These are phyloP conservation scores for Sinonovacula constricta DNA, from an alignment of 1,140 invertebrate species.

Conservation along the genomic window DNA sequence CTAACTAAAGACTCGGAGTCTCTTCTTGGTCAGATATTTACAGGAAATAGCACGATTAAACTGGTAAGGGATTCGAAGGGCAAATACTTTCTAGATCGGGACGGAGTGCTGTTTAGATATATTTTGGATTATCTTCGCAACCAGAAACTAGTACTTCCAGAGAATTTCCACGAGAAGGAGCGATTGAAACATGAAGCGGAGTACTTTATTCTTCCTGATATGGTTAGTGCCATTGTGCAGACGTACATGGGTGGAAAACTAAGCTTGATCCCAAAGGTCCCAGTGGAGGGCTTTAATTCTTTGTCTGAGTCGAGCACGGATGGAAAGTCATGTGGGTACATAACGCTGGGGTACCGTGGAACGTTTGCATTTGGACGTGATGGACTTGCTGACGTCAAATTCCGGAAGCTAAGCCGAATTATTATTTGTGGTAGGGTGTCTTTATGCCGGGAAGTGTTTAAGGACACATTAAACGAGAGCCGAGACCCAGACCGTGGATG, in stretches of 20 bases:
- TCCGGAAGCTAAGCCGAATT: constrained; percentile 94
- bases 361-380: constrained; percentile 99
- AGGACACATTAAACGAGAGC: constrained; percentile 98
- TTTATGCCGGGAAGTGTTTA: constrained; percentile 80
- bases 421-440: constrained; percentile 95
- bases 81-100: constrained; percentile 96
- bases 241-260: constrained; percentile 21
- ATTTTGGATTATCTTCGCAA: constrained; percentile 97
- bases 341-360: constrained; percentile 98
- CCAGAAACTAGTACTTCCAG: constrained; percentile 92
- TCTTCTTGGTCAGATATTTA: constrained; percentile 74
- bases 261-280: constrained; percentile 36
- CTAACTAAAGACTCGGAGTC: constrained; percentile 71
- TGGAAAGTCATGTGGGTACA: constrained; percentile 83
- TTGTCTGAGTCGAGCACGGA: constrained; percentile 36
- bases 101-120: constrained; percentile 99
- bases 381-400: constrained; percentile 97
- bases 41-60: constrained; percentile 54
- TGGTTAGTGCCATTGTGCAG: constrained; percentile 72
- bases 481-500: constrained; percentile 96
- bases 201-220: constrained; percentile 86
- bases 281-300: constrained; percentile 19
- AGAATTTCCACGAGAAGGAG: constrained; percentile 96
- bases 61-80: constrained; percentile 88
- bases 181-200: constrained; percentile 94